Evolutionary conservation across 2,888 invertebrate genomes (phyloP).

Genomic region (Omphaloscelis lunosa): DNA sequence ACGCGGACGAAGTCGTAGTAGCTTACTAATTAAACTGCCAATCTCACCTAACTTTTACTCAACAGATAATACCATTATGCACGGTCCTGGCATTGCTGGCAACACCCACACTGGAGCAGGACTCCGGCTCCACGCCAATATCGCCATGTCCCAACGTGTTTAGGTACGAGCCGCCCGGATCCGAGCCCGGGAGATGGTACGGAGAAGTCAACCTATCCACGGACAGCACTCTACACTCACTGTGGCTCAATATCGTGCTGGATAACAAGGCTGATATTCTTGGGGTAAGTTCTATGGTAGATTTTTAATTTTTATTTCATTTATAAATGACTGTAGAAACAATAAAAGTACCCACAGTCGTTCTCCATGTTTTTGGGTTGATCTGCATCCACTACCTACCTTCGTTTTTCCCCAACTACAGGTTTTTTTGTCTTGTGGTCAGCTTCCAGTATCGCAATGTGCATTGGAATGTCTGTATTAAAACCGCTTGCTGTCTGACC

Average conservation of each 20-base stretch:
- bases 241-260: slow-evolving; percentile 91
- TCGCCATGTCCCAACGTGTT: slow-evolving; percentile 92
- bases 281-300: slow-evolving; percentile 84
- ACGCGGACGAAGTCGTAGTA: background rate
- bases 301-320: background rate
- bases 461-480: background rate
- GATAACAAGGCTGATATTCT: slow-evolving; percentile 91
- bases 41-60: background rate
- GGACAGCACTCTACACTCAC: slow-evolving; percentile 90
- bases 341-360: background rate
- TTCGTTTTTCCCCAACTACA: background rate
- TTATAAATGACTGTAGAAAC: background rate
- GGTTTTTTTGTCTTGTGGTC: background rate
- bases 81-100: slow-evolving; percentile 74
- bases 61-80: slow-evolving; percentile 73
- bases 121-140: slow-evolving; percentile 69
- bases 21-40: background rate
- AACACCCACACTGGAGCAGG: slow-evolving; percentile 77
- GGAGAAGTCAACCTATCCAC: slow-evolving; percentile 91
- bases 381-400: background rate
- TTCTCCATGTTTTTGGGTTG: background rate
- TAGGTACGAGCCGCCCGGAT: slow-evolving; percentile 88
- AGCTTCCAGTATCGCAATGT: background rate
- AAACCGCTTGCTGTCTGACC: background rate
- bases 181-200: slow-evolving; percentile 91